A percentile compares a stretch with the other conserved stretches of the same genome.
phyloP scores from a whole-genome alignment of 2,797 vertebrate genomes.

The Tarsius wallacei region DNA sequence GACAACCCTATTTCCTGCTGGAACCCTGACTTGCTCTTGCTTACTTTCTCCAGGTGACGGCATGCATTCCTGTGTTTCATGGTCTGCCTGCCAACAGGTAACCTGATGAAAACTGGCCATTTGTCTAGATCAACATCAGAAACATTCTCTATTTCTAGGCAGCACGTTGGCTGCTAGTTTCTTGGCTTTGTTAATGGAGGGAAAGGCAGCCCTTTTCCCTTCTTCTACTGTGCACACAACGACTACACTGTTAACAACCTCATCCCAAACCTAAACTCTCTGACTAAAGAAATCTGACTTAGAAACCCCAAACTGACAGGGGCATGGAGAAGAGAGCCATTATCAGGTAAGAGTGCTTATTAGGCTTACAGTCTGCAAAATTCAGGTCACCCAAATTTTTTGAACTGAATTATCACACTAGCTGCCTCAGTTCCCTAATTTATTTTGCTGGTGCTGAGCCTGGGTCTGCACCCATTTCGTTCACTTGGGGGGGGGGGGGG shows the following conservation, averaged over 20 bases:
- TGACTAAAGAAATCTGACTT: slow-evolving; percentile 50
- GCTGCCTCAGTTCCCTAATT: slow-evolving; percentile 31
- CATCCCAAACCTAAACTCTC: background rate
- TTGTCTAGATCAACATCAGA: background rate
- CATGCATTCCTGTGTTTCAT: background rate
- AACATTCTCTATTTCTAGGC: background rate
- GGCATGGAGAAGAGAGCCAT: slow-evolving; percentile 8
- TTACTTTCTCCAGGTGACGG: background rate
- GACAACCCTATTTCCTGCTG: background rate
- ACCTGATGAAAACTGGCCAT: background rate
- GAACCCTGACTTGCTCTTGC: background rate
- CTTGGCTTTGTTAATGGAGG: background rate
- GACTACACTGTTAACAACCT: background rate
- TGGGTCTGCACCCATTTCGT: background rate
- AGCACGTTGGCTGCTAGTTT: background rate
- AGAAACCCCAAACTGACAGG: slow-evolving; percentile 25
- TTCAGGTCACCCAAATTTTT: slow-evolving; percentile 60
- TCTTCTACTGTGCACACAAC: background rate
- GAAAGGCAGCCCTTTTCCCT: background rate
- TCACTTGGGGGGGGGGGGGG: too few relatives aligned
- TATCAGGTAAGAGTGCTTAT: slow-evolving; percentile 45
- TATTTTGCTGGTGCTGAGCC: slow-evolving; percentile 36
- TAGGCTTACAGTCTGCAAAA: slow-evolving; percentile 47
- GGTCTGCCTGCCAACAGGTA: background rate
- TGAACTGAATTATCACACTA: slow-evolving; percentile 47